A percentile compares a stretch with the other conserved stretches of the same genome.
Evolutionary conservation across 2,888 invertebrate genomes (phyloP).

Genomic region (Apamea crenata): DNA sequence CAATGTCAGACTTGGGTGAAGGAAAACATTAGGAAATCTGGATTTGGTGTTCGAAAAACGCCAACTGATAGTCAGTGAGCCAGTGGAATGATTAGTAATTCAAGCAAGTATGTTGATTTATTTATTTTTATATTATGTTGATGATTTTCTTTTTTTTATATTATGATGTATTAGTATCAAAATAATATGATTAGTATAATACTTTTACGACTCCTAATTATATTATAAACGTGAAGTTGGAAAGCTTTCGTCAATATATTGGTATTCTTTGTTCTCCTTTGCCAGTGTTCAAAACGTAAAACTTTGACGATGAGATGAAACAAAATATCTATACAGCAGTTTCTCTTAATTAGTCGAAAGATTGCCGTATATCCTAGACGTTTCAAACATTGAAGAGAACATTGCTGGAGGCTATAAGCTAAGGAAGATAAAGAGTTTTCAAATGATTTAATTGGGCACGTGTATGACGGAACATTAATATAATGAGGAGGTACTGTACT

Average conservation of each 20-base stretch:
- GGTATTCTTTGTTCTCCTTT: constrained; percentile 6
- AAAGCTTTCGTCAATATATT: background rate
- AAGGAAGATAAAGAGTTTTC: constrained; percentile 8
- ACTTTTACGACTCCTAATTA: background rate
- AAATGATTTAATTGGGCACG: constrained; percentile 44
- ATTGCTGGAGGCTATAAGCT: constrained; percentile 14
- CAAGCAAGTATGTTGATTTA: background rate
- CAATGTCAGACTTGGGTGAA: background rate
- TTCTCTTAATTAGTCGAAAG: constrained; percentile 13
- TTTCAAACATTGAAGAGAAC: constrained; percentile 4
- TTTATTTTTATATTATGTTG: background rate
- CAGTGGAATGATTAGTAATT: background rate
- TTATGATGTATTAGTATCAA: background rate
- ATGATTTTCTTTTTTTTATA: too few species aligned
- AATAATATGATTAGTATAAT: background rate
- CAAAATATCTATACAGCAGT: background rate
- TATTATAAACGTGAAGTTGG: background rate
- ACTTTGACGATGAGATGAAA: constrained; percentile 1
- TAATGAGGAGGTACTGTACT: constrained; percentile 39
- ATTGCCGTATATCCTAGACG: constrained; percentile 15
- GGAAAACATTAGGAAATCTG: background rate
- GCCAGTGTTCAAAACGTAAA: background rate
- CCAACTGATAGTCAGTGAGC: background rate
- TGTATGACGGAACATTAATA: constrained; percentile 23
- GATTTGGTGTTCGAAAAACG: background rate